These are phyloP conservation scores for Thunnus thynnus DNA, from an alignment of 2,113 vertebrate species.

Conservation along the genomic window DNA sequence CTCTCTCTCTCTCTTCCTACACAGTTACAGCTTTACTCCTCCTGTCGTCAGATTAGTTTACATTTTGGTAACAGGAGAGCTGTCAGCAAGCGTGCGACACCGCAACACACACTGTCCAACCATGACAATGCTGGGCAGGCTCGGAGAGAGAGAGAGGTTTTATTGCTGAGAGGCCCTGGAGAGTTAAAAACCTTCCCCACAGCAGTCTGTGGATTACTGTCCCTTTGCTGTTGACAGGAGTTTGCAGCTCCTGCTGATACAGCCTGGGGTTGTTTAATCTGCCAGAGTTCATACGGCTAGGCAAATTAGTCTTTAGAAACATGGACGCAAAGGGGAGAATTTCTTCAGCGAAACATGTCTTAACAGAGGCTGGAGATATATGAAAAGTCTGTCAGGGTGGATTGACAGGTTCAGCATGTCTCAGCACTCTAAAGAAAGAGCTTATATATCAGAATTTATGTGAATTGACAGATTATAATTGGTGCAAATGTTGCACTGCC, in stretches of 20 bases:
- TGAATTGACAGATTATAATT: slow-evolving; percentile 39
- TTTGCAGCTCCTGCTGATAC: slow-evolving; percentile 65
- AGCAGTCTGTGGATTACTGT: slow-evolving; percentile 72
- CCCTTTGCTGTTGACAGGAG: slow-evolving; percentile 60
- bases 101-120: slow-evolving; percentile 14
- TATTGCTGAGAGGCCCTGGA: slow-evolving; percentile 39
- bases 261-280: slow-evolving; percentile 52
- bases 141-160: slow-evolving; percentile 29
- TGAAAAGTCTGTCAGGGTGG: slow-evolving; percentile 34
- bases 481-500: slow-evolving; percentile 11
- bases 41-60: slow-evolving; percentile 47
- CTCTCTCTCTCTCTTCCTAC: background rate
- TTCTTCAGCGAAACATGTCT: slow-evolving; percentile 55
- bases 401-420: slow-evolving; percentile 38
- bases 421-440: slow-evolving; percentile 30
- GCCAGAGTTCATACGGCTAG: slow-evolving; percentile 35
- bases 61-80: slow-evolving; percentile 40
- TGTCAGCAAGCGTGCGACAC: slow-evolving; percentile 46
- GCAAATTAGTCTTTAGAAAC: slow-evolving; percentile 58
- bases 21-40: background rate
- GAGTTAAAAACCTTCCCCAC: slow-evolving; percentile 56
- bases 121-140: slow-evolving; percentile 34
- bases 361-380: slow-evolving; percentile 37
- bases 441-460: slow-evolving; percentile 9
- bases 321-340: slow-evolving; percentile 34